Conservation (phyloP, 2,888 invertebrate genomes). For the Drosophila cognata region DNA sequence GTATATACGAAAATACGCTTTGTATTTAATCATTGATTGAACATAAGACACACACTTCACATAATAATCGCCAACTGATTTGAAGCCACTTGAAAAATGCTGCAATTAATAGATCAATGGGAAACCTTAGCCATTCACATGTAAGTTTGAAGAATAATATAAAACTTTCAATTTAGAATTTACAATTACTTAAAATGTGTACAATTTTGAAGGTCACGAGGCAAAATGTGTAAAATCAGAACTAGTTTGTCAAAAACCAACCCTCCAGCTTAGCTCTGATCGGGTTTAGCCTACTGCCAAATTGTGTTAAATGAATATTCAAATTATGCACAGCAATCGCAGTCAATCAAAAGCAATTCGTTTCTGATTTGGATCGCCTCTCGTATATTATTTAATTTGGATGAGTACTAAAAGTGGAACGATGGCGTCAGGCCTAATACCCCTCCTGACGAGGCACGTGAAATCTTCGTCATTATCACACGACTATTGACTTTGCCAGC, state of each 20-base stretch:
- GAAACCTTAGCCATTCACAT: conserved; percentile 66
- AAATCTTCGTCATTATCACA: conserved; percentile 7
- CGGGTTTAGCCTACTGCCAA: not conserved
- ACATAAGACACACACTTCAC: not conserved
- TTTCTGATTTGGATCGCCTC: conserved; percentile 26
- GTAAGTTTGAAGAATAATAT: conserved; percentile 39
- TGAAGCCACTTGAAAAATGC: conserved; percentile 34
- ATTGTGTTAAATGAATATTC: not conserved
- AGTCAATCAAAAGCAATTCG: not conserved
- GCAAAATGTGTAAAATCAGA: not conserved
- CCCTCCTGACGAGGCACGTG: not conserved
- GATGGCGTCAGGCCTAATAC: not conserved
- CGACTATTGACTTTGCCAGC: conserved; percentile 14
- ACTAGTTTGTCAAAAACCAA: not conserved
- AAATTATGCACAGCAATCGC: not conserved
- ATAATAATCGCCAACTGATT: not conserved
- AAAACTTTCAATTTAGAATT: not conserved
- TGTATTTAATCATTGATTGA: not conserved
- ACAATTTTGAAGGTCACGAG: not conserved
- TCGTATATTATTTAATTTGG: not conserved
- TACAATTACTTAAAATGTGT: not conserved
- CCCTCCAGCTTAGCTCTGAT: not conserved
- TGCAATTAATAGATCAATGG: conserved; percentile 68
- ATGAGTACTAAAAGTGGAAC: conserved; percentile 4
- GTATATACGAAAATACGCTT: not conserved